phyloP scores from a whole-genome alignment of 2,797 vertebrate species.

The Numenius phaeopus region DNA sequence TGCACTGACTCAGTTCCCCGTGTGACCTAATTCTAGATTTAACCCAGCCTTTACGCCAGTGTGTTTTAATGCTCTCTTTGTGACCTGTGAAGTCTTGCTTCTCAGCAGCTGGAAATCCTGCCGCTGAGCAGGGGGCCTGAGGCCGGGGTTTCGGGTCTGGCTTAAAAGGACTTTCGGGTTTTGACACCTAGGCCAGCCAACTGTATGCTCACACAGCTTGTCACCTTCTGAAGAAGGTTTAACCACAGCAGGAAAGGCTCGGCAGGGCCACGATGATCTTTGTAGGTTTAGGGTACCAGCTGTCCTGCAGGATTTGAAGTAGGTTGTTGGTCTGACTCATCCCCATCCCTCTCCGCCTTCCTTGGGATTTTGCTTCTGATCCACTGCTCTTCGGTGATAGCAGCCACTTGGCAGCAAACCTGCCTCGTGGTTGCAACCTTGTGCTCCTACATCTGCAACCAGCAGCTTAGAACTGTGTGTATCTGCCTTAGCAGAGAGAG shows the following conservation, averaged over 20 bases:
- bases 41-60: neutral
- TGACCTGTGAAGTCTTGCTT: conserved; percentile 6
- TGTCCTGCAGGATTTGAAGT: neutral
- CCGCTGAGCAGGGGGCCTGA: neutral
- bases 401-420: neutral
- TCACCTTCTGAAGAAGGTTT: neutral
- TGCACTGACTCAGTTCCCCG: neutral
- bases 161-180: neutral
- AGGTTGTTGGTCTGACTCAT: conserved; percentile 1
- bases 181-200: neutral
- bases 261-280: neutral
- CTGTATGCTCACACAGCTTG: neutral
- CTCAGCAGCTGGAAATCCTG: conserved; percentile 8
- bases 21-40: neutral
- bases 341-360: neutral
- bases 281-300: neutral
- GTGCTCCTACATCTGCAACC: neutral
- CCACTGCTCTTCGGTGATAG: neutral
- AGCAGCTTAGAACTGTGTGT: neutral
- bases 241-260: neutral
- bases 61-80: neutral
- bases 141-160: neutral
- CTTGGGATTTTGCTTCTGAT: conserved; percentile 43
- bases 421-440: neutral
- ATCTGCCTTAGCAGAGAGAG: neutral